Evolutionary conservation across 2,888 invertebrate species (phyloP).

Genomic region (Latrodectus hesperus): DNA sequence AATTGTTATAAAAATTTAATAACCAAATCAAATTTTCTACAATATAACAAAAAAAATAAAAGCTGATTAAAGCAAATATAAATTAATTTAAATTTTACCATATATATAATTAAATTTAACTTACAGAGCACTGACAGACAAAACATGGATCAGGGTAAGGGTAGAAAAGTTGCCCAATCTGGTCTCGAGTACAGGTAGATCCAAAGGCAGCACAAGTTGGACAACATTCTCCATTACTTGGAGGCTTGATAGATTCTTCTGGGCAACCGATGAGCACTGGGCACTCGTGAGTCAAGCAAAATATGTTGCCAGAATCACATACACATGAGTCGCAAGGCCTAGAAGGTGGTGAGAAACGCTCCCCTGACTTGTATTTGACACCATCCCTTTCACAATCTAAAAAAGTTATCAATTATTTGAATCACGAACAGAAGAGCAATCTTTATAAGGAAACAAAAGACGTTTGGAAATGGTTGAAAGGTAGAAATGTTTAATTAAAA

Average conservation of each 20-base stretch:
- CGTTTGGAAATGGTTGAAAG: no score
- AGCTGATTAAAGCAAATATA: no score
- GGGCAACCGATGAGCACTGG: conserved; percentile 61
- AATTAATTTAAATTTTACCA: not conserved
- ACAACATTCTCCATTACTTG: conserved; percentile 59
- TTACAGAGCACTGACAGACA: conserved; percentile 60
- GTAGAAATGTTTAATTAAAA: no score
- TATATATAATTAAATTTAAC: conserved; percentile 14
- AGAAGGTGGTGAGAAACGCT: conserved; percentile 50
- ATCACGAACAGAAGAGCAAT: no score
- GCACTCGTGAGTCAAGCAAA: conserved; percentile 63
- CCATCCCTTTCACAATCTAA: conserved; percentile 58
- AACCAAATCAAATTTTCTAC: no score
- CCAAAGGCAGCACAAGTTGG: conserved; percentile 64
- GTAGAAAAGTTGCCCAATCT: conserved; percentile 47
- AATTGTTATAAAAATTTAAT: no score
- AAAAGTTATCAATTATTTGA: not conserved
- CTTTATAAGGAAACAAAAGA: no score
- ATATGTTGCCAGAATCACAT: conserved; percentile 62
- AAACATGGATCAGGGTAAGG: conserved; percentile 64
- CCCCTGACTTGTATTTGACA: conserved; percentile 53
- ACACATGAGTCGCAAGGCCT: conserved; percentile 60
- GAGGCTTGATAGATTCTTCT: conserved; percentile 55
- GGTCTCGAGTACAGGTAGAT: conserved; percentile 52
- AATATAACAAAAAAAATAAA: no score